phyloP scores from a whole-genome alignment of 2,797 vertebrate species.

The Chiroxiphia lanceolata region DNA sequence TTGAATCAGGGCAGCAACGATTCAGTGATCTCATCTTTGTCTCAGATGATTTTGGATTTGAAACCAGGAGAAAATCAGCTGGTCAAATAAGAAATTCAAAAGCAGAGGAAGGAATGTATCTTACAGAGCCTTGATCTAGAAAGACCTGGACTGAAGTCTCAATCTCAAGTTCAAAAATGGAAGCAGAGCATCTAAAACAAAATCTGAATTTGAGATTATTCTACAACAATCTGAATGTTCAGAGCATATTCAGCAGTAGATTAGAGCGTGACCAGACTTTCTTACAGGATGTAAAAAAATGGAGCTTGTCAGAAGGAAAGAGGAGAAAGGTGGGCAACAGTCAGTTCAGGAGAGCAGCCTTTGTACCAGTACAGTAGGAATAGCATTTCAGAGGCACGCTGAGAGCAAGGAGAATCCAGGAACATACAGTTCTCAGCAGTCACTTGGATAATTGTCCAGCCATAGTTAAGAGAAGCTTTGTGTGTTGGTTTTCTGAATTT shows the following conservation, averaged over 20 bases:
- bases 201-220: neutral
- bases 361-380: neutral
- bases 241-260: neutral
- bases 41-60: neutral
- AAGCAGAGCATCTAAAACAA: neutral
- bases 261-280: neutral
- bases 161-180: neutral
- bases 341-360: neutral
- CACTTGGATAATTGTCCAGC: neutral
- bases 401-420: neutral
- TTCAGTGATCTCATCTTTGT: neutral
- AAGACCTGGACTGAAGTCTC: neutral
- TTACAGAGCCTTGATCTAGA: neutral
- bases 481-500: neutral
- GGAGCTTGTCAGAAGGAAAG: neutral
- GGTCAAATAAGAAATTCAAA: neutral
- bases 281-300: neutral
- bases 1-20: neutral
- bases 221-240: neutral
- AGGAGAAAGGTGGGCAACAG: neutral
- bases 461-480: neutral
- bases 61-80: neutral
- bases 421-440: neutral
- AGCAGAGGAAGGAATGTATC: neutral
- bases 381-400: fast-evolving